These are phyloP conservation scores for Epistrophe grossulariae DNA, from an alignment of 2,888 invertebrate genomes.

Conservation along the genomic window DNA sequence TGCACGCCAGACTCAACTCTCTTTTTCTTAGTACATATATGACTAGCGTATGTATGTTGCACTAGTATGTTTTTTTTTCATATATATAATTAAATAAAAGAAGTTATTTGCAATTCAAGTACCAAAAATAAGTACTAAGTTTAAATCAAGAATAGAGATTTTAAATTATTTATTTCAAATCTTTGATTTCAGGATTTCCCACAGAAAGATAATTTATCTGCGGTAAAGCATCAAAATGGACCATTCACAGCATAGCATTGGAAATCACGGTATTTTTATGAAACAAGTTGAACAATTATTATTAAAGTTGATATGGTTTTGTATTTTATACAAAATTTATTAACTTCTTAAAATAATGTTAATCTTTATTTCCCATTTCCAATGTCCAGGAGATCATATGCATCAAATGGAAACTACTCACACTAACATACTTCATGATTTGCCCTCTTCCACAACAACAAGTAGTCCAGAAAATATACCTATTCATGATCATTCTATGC, in stretches of 20 bases:
- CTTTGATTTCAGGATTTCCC: neutral
- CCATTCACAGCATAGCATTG: slow-evolving; percentile 81
- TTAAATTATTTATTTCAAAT: neutral
- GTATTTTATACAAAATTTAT: neutral
- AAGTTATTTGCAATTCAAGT: too few species aligned
- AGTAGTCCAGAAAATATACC: slow-evolving; percentile 58
- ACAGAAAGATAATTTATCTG: neutral
- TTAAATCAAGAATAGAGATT: too few species aligned
- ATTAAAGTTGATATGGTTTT: neutral
- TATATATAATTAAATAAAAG: too few species aligned
- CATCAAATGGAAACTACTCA: slow-evolving; percentile 73
- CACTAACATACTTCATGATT: slow-evolving; percentile 67
- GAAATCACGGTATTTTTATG: slow-evolving; percentile 79
- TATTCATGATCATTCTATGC: slow-evolving; percentile 49
- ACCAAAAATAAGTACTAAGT: too few species aligned
- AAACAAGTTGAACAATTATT: neutral
- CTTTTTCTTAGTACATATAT: too few species aligned
- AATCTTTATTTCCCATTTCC: neutral
- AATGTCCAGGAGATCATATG: slow-evolving; percentile 54
- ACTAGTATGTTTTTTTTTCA: too few species aligned
- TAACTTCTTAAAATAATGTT: neutral
- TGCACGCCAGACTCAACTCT: too few species aligned
- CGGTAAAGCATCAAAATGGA: slow-evolving; percentile 78
- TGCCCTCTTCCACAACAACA: slow-evolving; percentile 69
- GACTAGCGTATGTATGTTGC: too few species aligned